Evolutionary conservation across 2,797 vertebrate species (phyloP).

Genomic region (Pantherophis alleghaniensis): DNA sequence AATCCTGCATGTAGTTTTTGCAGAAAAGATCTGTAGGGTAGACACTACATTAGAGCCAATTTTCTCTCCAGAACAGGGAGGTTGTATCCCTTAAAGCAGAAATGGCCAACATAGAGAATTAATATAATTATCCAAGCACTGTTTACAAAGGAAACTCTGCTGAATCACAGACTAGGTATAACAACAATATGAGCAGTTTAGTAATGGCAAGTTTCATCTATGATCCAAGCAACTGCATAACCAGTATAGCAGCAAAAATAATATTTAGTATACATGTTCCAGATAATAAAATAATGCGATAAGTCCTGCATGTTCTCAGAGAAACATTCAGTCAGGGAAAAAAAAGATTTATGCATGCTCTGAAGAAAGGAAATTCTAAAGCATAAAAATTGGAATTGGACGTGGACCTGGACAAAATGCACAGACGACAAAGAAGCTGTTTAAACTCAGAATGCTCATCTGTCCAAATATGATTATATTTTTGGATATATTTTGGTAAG

Average conservation of each 20-base stretch:
- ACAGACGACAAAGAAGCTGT: not conserved
- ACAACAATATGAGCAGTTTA: constrained; percentile 45
- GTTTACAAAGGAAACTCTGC: constrained; percentile 20
- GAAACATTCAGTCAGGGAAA: constrained; percentile 27
- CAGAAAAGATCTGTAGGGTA: not conserved
- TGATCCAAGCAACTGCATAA: constrained; percentile 35
- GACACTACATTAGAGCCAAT: not conserved
- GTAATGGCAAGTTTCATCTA: constrained; percentile 43
- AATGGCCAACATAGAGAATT: not conserved
- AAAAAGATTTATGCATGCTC: not conserved
- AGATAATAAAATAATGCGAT: constrained; percentile 51
- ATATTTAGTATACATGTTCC: constrained; percentile 3
- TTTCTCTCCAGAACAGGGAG: not conserved
- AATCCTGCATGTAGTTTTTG: not conserved
- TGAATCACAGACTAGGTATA: constrained; percentile 7
- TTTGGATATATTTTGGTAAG: not conserved
- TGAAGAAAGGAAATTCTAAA: constrained; percentile 32
- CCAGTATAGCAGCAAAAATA: constrained; percentile 45
- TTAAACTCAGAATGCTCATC: not conserved
- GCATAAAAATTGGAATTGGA: constrained; percentile 25
- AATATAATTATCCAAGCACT: not conserved
- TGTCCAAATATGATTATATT: not conserved
- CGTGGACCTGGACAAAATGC: not conserved
- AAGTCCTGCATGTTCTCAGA: constrained; percentile 12
- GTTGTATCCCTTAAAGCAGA: not conserved